Conservation (phyloP, 2,113 vertebrate genomes). For the Megaceryle torquata region DNA sequence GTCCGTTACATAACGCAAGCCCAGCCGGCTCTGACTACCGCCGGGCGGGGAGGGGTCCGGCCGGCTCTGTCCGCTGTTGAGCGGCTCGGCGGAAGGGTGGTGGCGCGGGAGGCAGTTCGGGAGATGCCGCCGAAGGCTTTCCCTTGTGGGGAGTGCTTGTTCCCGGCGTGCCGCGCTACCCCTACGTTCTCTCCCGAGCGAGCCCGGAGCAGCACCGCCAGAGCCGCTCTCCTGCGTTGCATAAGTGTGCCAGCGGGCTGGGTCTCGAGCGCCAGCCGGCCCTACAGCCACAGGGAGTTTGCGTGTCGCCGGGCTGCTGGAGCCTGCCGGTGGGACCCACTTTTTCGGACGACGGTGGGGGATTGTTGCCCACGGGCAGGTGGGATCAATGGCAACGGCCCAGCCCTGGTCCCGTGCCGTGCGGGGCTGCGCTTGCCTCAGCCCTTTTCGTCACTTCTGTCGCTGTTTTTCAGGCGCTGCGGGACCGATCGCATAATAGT, state of each 20-base stretch:
- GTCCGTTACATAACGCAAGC: slow-evolving; percentile 47
- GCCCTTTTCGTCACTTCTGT: slow-evolving; percentile 26
- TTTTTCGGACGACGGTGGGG: background rate
- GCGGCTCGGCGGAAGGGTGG: background rate
- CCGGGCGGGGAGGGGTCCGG: background rate
- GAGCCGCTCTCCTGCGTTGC: background rate
- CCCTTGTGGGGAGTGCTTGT: background rate
- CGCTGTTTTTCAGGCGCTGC: slow-evolving; percentile 42
- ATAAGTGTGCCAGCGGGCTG: background rate
- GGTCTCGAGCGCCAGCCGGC: background rate
- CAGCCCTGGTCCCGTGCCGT: background rate
- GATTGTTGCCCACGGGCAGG: background rate
- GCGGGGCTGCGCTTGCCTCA: background rate
- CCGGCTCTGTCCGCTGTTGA: background rate
- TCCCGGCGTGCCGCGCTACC: background rate
- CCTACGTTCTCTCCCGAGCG: background rate
- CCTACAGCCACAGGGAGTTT: background rate
- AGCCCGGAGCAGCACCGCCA: background rate
- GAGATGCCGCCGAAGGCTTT: background rate
- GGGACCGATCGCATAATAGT: slow-evolving; percentile 64
- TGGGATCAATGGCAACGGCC: background rate
- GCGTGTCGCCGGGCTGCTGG: background rate
- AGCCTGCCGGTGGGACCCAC: background rate
- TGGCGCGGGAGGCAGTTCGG: background rate
- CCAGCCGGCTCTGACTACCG: background rate